Percentiles rank a stretch among this genome's conserved stretches.
These are phyloP conservation scores for Noctua janthe DNA, from an alignment of 2,888 invertebrate genomes.

Conservation along the genomic window DNA sequence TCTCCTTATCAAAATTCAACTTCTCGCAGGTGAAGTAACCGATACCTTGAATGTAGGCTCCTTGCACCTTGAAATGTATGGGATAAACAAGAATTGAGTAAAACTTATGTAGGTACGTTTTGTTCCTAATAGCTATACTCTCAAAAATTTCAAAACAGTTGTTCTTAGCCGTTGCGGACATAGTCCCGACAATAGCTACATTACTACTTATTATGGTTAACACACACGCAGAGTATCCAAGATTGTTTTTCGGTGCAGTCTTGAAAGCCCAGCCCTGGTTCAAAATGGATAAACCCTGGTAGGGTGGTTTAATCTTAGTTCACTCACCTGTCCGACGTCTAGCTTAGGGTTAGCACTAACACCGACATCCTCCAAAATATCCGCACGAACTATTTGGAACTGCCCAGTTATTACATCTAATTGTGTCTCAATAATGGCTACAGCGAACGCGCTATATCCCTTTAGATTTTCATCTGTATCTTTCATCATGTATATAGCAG, in stretches of 20 bases:
- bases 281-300: neutral
- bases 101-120: neutral
- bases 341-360: conserved; percentile 92
- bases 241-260: neutral
- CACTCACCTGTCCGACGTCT: conserved; percentile 92
- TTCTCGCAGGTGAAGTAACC: conserved; percentile 94
- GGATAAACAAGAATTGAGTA: neutral
- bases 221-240: neutral
- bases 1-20: conserved; percentile 89
- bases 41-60: conserved; percentile 92
- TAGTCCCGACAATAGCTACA: neutral
- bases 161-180: neutral
- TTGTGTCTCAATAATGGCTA: conserved; percentile 91
- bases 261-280: too few species aligned
- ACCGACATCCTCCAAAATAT: conserved; percentile 93
- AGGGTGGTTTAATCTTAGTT: neutral
- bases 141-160: neutral
- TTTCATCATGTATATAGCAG: conserved; percentile 91
- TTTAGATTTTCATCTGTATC: conserved; percentile 87
- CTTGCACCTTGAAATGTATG: conserved; percentile 89
- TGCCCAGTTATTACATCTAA: conserved; percentile 93
- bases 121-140: neutral
- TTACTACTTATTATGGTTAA: neutral
- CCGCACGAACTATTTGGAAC: conserved; percentile 90
- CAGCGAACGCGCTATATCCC: conserved; percentile 91